Base-by-base conservation (phyloP, 1,140 invertebrate genomes). In the Camponotus vicinus region DNA sequence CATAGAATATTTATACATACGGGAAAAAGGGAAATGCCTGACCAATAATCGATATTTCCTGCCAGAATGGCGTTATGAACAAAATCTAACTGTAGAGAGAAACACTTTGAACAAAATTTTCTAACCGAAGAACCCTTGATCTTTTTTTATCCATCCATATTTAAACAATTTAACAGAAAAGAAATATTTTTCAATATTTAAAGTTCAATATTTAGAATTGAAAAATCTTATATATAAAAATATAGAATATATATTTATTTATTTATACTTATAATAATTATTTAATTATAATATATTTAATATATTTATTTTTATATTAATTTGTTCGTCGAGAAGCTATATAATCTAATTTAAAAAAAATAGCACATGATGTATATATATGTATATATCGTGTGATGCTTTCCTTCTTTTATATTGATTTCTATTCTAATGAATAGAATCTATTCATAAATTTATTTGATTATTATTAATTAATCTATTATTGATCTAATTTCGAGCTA, bases 31-130 rank as follows among this genome's bases (percentile, higher is more conserved):
- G 67, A 83, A 59, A 73, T 83, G 61, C 27, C 79, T 83, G 42
- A 61, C 69, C 79, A 83, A 83, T 83, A 83, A 83, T 83, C 79
- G 69, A 83, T 83, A 83, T 13, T 83, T 83, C 55, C 79, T 73
- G 69, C 9, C 18, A 61, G 34, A 37, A 37, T 80, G 55, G 40
- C 40, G 45, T 32, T 73, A 61, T 27, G 42, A 45, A n/a, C 57
- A 75, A 83, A 83, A 83, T 83, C 27, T 73, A 27, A 5, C 13
- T n/a, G 40, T 63, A 61, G 75, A 83, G 13, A 75, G 27, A 83
- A 75, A 83, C 15, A 11, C 52, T 34, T 13, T 83, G 13, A 49
- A 83, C 40, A 7, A 75, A 82, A 83, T 83, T 83, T 73, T 73
- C 69, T 73, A 75, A 61, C n/a, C 40, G 32, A 83, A 75, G n/a